Conservation (phyloP, 2,888 invertebrate species). For the Eremobia ochroleuca region DNA sequence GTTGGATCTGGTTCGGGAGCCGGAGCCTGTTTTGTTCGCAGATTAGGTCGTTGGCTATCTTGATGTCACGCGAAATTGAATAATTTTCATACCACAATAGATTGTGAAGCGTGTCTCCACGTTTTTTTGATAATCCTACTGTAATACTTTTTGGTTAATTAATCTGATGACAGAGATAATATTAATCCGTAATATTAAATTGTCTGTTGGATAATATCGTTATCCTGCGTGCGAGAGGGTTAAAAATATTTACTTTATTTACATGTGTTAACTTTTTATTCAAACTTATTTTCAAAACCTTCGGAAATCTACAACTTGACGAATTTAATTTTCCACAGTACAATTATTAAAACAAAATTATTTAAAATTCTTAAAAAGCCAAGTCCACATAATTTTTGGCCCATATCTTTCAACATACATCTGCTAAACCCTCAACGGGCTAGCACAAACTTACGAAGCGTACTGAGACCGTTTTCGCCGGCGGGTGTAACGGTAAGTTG, state of each 20-base stretch:
- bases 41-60: slow-evolving; percentile 86
- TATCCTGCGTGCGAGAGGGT: neutral
- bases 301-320: neutral
- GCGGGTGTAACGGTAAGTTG: slow-evolving; percentile 82
- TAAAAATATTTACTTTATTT: no score
- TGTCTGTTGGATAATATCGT: neutral
- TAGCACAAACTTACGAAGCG: slow-evolving; percentile 30
- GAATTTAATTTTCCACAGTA: neutral
- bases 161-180: slow-evolving; percentile 54
- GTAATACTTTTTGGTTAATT: slow-evolving; percentile 71
- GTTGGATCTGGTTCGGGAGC: slow-evolving; percentile 82
- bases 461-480: slow-evolving; percentile 75
- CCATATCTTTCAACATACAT: slow-evolving; percentile 60
- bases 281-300: neutral
- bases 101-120: slow-evolving; percentile 73
- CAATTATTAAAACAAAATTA: neutral
- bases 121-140: slow-evolving; percentile 60
- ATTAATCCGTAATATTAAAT: slow-evolving; percentile 22
- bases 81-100: slow-evolving; percentile 82
- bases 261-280: neutral
- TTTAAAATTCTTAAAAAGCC: slow-evolving; percentile 6
- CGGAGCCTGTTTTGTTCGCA: slow-evolving; percentile 80
- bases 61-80: slow-evolving; percentile 89
- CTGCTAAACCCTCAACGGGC: slow-evolving; percentile 25
- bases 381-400: slow-evolving; percentile 20